Conservation (phyloP, 2,888 invertebrate species). For the Aethes cnicana region DNA sequence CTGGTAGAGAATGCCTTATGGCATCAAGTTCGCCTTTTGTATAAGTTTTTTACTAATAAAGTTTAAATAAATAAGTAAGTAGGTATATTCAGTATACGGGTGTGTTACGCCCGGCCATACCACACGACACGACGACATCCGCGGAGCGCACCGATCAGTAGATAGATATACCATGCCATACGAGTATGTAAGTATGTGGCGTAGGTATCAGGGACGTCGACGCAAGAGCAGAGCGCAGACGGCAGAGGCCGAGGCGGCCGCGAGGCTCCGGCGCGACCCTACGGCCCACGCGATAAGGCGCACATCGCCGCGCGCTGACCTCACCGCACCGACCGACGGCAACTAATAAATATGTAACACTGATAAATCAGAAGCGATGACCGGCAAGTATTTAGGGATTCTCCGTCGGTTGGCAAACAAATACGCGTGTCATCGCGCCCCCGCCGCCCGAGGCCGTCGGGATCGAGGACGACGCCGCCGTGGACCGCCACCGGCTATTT, state of each 20-base stretch:
- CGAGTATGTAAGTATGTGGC: background rate
- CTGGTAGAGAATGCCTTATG: no score
- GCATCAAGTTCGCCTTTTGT: no score
- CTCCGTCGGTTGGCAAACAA: slow-evolving; percentile 69
- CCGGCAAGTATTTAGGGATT: slow-evolving; percentile 75
- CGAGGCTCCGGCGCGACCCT: slow-evolving; percentile 58
- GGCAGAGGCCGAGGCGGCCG: slow-evolving; percentile 24
- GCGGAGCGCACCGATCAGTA: no score
- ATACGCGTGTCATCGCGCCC: slow-evolving; percentile 59
- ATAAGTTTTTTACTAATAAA: no score
- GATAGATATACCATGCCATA: no score
- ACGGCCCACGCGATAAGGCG: slow-evolving; percentile 72
- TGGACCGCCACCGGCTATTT: slow-evolving; percentile 55
- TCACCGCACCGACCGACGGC: slow-evolving; percentile 68
- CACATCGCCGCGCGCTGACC: slow-evolving; percentile 74
- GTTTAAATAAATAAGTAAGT: no score
- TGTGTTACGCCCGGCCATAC: no score
- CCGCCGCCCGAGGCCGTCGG: slow-evolving; percentile 47
- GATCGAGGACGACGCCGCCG: slow-evolving; percentile 46
- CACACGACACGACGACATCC: no score
- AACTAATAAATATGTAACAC: slow-evolving; percentile 82
- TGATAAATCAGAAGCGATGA: slow-evolving; percentile 79
- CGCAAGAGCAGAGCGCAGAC: slow-evolving; percentile 74
- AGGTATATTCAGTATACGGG: no score
- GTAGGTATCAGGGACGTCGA: slow-evolving; percentile 56